phyloP scores from a whole-genome alignment of 2,797 vertebrate genomes.

The Malurus leucopterus region DNA sequence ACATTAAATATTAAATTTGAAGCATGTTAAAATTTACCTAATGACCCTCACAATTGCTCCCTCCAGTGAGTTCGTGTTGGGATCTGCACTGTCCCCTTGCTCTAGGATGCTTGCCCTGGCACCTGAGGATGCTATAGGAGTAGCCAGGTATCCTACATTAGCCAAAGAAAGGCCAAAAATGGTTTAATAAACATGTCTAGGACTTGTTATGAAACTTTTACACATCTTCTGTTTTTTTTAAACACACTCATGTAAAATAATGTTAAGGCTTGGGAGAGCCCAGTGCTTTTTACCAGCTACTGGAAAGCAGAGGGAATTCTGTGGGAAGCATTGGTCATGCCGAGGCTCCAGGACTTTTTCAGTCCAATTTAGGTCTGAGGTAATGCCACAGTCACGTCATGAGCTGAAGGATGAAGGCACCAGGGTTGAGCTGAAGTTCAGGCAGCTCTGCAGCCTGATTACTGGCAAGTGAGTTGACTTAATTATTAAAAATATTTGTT shows the following conservation, averaged over 20 bases:
- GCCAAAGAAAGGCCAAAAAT: slow-evolving; percentile 22
- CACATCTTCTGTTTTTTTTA: slow-evolving; percentile 1
- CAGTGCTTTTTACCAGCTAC: background rate
- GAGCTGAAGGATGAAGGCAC: slow-evolving; percentile 2
- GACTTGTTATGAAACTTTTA: background rate
- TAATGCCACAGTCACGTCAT: background rate
- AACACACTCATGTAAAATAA: background rate
- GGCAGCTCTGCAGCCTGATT: slow-evolving; percentile 5
- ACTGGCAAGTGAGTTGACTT: background rate
- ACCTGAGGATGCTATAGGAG: background rate
- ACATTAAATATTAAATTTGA: slow-evolving; percentile 28
- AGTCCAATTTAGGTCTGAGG: background rate
- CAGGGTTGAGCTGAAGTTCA: background rate
- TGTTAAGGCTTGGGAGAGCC: background rate
- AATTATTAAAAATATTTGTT: background rate
- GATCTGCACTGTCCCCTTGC: background rate
- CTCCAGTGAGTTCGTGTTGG: background rate
- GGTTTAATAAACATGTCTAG: background rate
- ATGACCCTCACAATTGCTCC: background rate
- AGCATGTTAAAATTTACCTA: slow-evolving; percentile 31
- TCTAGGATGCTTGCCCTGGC: slow-evolving; percentile 19
- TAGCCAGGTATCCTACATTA: slow-evolving; percentile 6
- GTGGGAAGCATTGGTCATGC: background rate
- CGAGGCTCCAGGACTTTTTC: background rate
- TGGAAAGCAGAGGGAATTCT: background rate